Evolutionary conservation across 2,113 vertebrate genomes (phyloP).

Genomic region (Silurus glanis): DNA sequence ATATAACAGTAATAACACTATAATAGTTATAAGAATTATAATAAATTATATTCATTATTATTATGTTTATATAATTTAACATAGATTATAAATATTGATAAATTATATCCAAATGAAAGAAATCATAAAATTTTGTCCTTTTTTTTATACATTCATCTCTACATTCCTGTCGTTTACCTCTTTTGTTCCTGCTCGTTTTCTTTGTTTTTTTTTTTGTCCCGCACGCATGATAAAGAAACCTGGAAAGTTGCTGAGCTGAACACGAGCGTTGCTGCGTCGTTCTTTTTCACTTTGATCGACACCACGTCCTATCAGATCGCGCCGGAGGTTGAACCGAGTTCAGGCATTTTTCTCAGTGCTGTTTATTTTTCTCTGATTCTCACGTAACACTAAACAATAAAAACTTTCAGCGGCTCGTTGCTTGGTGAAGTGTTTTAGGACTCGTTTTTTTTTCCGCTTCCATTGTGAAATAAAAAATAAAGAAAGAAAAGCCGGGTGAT

Average conservation of each 20-base stretch:
- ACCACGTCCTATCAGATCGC: not conserved
- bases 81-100: too few species aligned
- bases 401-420: not conserved
- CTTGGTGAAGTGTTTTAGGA: not conserved
- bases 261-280: not conserved
- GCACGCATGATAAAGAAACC: not conserved
- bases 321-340: not conserved
- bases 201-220: not conserved
- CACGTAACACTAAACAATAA: not conserved
- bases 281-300: not conserved
- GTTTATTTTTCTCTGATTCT: not conserved
- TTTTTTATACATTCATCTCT: not conserved
- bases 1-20: too few species aligned
- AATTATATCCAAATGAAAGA: too few species aligned
- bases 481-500: not conserved
- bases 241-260: not conserved
- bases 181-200: not conserved
- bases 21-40: too few species aligned
- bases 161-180: not conserved
- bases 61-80: too few species aligned
- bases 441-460: not conserved
- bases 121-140: too few species aligned
- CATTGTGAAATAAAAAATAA: not conserved
- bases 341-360: not conserved
- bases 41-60: too few species aligned